A percentile compares a stretch with the other conserved stretches of the same genome.
phyloP scores from a whole-genome alignment of 2,797 vertebrate genomes.

The Phylloscopus collybita region DNA sequence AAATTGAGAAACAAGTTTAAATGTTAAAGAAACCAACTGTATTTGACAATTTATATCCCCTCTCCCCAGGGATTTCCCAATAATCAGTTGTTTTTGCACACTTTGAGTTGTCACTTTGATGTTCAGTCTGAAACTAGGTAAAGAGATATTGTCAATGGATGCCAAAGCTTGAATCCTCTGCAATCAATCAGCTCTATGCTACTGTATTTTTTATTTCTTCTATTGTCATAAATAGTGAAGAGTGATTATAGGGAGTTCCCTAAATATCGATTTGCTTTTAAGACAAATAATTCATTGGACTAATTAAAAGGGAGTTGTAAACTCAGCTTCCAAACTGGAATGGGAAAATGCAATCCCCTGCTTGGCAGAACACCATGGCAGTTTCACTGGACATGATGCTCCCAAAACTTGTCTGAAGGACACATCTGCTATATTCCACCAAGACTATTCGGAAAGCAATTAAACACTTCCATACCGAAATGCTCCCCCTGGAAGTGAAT shows the following conservation, averaged over 20 bases:
- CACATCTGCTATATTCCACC: neutral
- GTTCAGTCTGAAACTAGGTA: neutral
- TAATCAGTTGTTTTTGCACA: neutral
- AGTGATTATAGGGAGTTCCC: neutral
- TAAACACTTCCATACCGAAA: constrained; percentile 24
- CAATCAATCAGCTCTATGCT: neutral
- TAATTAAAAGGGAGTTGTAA: constrained; percentile 24
- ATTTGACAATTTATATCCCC: neutral
- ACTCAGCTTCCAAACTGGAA: neutral
- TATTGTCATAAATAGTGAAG: neutral
- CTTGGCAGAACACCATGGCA: neutral
- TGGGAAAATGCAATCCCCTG: neutral
- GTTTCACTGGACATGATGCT: neutral
- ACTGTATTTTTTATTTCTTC: neutral
- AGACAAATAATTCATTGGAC: neutral
- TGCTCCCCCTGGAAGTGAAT: neutral
- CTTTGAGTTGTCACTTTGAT: neutral
- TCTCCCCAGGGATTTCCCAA: neutral
- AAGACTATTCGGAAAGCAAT: constrained; percentile 23
- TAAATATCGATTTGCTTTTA: neutral
- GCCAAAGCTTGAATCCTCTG: neutral
- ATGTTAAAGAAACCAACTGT: neutral
- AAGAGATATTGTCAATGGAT: neutral
- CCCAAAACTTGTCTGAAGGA: neutral
- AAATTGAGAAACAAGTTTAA: neutral